Base-by-base conservation (phyloP, 2,113 vertebrate genomes). In the Mobula birostris region DNA sequence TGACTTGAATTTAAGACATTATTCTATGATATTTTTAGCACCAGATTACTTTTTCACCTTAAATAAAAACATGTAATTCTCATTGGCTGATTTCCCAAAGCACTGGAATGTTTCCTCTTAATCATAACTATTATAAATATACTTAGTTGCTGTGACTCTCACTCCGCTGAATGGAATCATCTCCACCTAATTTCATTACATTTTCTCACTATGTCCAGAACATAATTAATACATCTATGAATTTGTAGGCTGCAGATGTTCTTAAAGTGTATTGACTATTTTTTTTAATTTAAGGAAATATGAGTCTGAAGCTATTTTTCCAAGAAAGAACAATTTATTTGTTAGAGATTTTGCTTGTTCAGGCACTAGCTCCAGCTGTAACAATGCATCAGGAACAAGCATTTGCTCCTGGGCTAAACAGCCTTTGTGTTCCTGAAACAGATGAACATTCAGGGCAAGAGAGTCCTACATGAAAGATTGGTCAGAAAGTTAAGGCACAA, bases 41-140 rank as follows among this genome's bases (percentile, higher is more conserved):
- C 14, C n/a, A 12, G 77, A 79, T 36, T 79, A 36, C n/a, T 79
- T 88, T 17, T 90, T 90, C n/a, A 32, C n/a, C 61, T n/a, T 66
- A 68, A 27, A 56, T 9, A 24, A 83, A 90, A 68, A 66, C 15
- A 32, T 68, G 29, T 90, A 19, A 66, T 90, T 90, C 61, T n/a
- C n/a, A 66, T 19, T 90, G n/a, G 61, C 58, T 88, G 58, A 88
- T 88, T 88, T 61, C 85, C 29, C 63, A 88, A 85, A 58, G 21
- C 56, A 4, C 2, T 29, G 85, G 66, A 66, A 32, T 5, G n/a
- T 32, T 90, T 19, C 85, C 32, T 12, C 66, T 66, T 66, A 90
- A 90, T 90, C 85, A 90, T 29, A 90, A 63, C 61, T n/a, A 36
- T 90, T 90, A 66, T 90, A 32, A 29, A 90, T 66, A 90, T 19